These are phyloP conservation scores for Cirrhinus molitorella DNA, from an alignment of 2,797 vertebrate species.

Conservation along the genomic window DNA sequence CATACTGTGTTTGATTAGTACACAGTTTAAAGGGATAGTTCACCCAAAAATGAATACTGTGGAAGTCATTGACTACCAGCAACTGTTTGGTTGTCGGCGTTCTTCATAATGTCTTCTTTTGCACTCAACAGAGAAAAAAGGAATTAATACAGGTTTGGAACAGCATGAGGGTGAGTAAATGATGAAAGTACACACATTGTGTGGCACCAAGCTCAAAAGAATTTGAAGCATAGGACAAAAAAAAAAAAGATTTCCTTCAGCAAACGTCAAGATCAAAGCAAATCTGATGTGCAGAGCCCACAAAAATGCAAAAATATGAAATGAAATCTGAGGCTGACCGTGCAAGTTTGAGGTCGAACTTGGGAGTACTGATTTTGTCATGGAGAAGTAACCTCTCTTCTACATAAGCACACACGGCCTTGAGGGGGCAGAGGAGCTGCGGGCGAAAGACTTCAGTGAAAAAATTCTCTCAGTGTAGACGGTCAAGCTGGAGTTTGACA, in stretches of 20 bases:
- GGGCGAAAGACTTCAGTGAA: slow-evolving; percentile 1
- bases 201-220: neutral
- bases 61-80: neutral
- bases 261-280: neutral
- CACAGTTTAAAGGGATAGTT: neutral
- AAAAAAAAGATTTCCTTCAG: neutral
- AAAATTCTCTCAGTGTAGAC: neutral
- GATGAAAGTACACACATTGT: neutral
- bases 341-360: slow-evolving; percentile 9
- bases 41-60: neutral
- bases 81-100: neutral
- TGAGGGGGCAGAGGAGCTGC: slow-evolving; percentile 46
- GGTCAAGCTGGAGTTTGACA: slow-evolving; percentile 43
- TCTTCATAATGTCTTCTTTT: neutral
- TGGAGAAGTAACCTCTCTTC: slow-evolving; percentile 30
- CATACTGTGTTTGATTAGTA: neutral
- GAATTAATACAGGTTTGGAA: neutral
- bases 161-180: neutral
- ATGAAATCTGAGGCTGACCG: neutral
- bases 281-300: neutral
- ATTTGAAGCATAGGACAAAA: neutral
- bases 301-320: neutral
- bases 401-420: slow-evolving; percentile 45
- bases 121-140: neutral
- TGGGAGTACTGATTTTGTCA: slow-evolving; percentile 20